A percentile compares a stretch with the other conserved stretches of the same genome.
These are phyloP conservation scores for Bagarius yarrelli DNA, from an alignment of 2,113 vertebrate species.

Conservation along the genomic window DNA sequence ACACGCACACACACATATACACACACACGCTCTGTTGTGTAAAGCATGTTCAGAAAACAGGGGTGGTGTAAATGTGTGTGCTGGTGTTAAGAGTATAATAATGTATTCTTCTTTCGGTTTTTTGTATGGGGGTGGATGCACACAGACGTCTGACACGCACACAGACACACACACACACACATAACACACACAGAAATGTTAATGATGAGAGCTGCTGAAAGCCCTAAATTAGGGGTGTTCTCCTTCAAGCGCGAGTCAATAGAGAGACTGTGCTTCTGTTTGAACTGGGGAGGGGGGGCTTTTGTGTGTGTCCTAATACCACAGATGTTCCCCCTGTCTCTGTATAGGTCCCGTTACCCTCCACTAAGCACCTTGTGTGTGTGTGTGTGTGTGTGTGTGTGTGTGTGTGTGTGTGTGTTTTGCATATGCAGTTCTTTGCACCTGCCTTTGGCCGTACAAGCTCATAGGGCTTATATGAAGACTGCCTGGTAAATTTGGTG, in stretches of 20 bases:
- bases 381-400: slow-evolving; percentile 32
- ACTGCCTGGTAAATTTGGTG: not conserved
- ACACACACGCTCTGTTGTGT: not conserved
- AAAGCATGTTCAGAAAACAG: slow-evolving; percentile 6
- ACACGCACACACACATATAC: slow-evolving; percentile 2
- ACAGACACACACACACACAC: slow-evolving; percentile 7
- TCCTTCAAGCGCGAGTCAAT: slow-evolving; percentile 43
- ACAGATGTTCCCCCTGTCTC: slow-evolving; percentile 56
- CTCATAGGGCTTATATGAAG: slow-evolving; percentile 12
- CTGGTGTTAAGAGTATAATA: slow-evolving; percentile 16
- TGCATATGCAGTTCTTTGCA: slow-evolving; percentile 35
- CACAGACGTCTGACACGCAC: slow-evolving; percentile 8
- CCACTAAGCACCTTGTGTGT: slow-evolving; percentile 32
- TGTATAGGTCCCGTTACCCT: slow-evolving; percentile 42
- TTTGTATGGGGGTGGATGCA: slow-evolving; percentile 28
- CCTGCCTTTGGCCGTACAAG: slow-evolving; percentile 4
- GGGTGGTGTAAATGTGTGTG: not conserved
- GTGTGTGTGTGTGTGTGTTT: slow-evolving; percentile 6
- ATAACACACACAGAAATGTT: slow-evolving; percentile 45
- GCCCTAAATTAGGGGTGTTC: slow-evolving; percentile 53
- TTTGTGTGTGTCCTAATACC: slow-evolving; percentile 54
- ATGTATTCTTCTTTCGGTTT: slow-evolving; percentile 33
- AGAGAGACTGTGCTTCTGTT: slow-evolving; percentile 50
- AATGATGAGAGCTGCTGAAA: slow-evolving; percentile 54
- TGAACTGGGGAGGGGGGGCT: slow-evolving; percentile 38